phyloP scores from a whole-genome alignment of 2,797 vertebrate genomes.

The Aplochiton taeniatus region DNA sequence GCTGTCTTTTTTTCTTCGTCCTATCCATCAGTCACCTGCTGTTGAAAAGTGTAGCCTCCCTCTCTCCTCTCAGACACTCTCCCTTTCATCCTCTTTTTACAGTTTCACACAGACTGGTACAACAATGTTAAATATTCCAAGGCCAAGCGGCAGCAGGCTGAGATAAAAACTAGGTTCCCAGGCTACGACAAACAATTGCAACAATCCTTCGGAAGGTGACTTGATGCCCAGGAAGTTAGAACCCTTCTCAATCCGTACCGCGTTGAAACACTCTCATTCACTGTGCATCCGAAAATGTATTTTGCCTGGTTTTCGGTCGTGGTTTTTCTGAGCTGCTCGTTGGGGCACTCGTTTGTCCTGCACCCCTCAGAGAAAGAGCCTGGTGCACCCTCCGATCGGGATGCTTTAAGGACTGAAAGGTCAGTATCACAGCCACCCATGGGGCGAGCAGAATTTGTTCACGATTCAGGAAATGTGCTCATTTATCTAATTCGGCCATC shows the following conservation, averaged over 20 bases:
- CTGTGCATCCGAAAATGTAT: conserved; percentile 55
- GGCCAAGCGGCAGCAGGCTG: conserved; percentile 61
- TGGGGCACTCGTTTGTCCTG: conserved; percentile 61
- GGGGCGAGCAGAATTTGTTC: too few species aligned
- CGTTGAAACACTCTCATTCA: not conserved
- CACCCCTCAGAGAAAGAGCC: conserved; percentile 50
- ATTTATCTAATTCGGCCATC: not conserved
- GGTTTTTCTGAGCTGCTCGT: conserved; percentile 55
- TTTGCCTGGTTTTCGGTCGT: conserved; percentile 28
- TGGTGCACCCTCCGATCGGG: conserved; percentile 14
- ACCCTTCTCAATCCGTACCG: not conserved
- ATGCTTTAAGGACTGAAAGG: conserved; percentile 48
- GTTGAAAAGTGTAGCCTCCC: not conserved
- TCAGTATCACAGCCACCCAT: conserved; percentile 41
- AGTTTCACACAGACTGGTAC: conserved; percentile 67
- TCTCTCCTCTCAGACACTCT: conserved; percentile 17
- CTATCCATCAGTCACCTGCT: too few species aligned
- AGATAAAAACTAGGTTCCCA: conserved; percentile 80
- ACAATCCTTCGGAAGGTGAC: conserved; percentile 14
- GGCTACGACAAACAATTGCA: conserved; percentile 59
- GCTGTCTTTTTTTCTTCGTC: not conserved
- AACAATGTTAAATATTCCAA: conserved; percentile 82
- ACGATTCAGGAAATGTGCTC: not conserved
- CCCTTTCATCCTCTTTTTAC: conserved; percentile 43
- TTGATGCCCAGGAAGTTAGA: conserved; percentile 1